A percentile compares a stretch with the other conserved stretches of the same genome.
phyloP scores from a whole-genome alignment of 2,113 vertebrate species.

The Dasyornis broadbenti region DNA sequence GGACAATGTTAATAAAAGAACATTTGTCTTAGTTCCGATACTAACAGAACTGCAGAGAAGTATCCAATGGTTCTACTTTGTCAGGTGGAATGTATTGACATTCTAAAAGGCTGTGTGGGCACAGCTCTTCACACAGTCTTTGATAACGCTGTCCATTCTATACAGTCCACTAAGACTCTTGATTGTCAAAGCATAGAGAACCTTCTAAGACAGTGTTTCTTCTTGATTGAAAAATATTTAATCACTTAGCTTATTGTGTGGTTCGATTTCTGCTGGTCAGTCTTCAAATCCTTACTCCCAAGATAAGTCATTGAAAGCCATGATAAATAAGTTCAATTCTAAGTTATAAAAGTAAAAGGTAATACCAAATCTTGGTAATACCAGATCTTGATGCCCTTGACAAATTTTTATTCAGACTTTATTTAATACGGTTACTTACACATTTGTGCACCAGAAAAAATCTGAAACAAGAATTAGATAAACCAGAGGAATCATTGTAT shows the following conservation, averaged over 20 bases:
- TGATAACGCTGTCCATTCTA: neutral
- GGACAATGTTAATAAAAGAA: neutral
- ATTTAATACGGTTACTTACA: neutral
- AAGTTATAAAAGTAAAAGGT: neutral
- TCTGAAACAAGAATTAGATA: neutral
- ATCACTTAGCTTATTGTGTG: neutral
- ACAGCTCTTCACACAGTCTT: neutral
- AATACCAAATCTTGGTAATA: no score
- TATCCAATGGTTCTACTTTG: neutral
- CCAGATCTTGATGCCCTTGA: neutral
- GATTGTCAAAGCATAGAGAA: neutral
- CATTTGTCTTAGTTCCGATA: neutral
- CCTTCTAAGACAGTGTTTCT: neutral
- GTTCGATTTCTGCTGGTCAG: neutral
- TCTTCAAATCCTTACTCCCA: neutral
- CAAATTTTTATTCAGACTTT: neutral
- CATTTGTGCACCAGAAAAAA: neutral
- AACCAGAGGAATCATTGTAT: neutral
- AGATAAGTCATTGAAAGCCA: neutral
- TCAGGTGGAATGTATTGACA: neutral
- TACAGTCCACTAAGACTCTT: neutral
- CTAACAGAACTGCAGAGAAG: neutral
- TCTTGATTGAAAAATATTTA: neutral
- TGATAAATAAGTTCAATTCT: neutral
- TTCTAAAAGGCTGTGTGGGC: neutral